Evolutionary conservation across 2,888 invertebrate species (phyloP).

Genomic region (Drosophila buzzatii): DNA sequence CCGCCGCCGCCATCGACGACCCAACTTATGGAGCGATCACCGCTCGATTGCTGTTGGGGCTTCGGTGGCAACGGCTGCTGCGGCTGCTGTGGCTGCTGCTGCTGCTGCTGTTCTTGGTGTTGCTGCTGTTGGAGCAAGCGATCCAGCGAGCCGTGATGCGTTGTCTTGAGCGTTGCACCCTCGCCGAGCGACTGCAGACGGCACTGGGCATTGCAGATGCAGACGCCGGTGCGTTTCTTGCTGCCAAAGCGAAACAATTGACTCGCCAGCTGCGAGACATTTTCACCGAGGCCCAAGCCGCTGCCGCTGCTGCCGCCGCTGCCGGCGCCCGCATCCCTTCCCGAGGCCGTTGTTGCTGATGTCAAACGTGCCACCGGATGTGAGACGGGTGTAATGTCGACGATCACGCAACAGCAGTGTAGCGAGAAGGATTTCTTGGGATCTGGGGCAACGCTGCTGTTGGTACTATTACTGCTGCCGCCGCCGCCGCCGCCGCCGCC

Average conservation of each 20-base stretch:
- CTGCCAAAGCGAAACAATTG: constrained; percentile 85
- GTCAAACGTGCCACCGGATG: constrained; percentile 84
- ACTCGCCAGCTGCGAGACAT: constrained; percentile 83
- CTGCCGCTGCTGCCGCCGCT: constrained; percentile 78
- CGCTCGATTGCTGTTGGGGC: constrained; percentile 44
- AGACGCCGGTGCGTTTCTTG: constrained; percentile 83
- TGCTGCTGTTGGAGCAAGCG: constrained; percentile 83
- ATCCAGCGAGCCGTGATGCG: constrained; percentile 85
- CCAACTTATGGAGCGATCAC: constrained; percentile 79
- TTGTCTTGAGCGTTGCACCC: constrained; percentile 80
- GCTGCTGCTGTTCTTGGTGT: constrained; percentile 29
- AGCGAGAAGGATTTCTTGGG: constrained; percentile 86
- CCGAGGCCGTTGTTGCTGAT: constrained; percentile 85
- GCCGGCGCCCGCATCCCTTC: constrained; percentile 84
- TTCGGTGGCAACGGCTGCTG: constrained; percentile 50
- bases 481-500: constrained; percentile 58
- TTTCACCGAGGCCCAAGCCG: constrained; percentile 81
- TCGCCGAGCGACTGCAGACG: constrained; percentile 83
- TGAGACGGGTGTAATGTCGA: constrained; percentile 86
- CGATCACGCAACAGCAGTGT: constrained; percentile 86
- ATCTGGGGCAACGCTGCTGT: constrained; percentile 78
- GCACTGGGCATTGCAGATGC: constrained; percentile 85
- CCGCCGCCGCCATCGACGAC: constrained; percentile 75
- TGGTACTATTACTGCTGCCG: constrained; percentile 50
- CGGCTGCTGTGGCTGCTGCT: constrained; percentile 74